phyloP scores from a whole-genome alignment of 2,113 vertebrate genomes.

The Pelecanoides urinatrix region DNA sequence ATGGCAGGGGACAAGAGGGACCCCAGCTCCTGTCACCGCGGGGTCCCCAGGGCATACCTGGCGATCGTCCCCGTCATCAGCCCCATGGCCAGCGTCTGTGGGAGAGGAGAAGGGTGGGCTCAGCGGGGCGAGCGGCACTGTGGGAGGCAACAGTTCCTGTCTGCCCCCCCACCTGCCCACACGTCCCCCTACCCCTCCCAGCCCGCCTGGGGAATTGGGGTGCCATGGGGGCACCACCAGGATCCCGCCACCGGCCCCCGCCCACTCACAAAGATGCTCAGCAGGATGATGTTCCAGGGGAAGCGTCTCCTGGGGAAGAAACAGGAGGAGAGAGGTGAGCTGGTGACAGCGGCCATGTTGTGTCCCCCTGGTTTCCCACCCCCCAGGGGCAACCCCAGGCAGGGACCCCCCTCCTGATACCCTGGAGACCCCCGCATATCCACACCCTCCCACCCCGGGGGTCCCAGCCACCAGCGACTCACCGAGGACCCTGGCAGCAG shows the following conservation, averaged over 20 bases:
- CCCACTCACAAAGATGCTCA: constrained; percentile 88
- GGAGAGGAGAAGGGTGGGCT: not conserved
- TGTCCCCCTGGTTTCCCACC: not conserved
- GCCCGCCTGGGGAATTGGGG: not conserved
- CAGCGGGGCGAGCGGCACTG: rapidly evolving
- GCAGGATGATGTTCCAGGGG: constrained; percentile 90
- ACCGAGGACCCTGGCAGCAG: constrained; percentile 92
- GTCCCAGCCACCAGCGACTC: constrained; percentile 43
- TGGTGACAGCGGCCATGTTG: rapidly evolving
- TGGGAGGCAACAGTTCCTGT: too few species aligned
- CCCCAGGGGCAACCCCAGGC: not conserved
- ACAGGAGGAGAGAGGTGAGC: not conserved
- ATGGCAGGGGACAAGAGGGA: rapidly evolving
- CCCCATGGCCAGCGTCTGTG: constrained; percentile 89
- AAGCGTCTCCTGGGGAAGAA: constrained; percentile 82
- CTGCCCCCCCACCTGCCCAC: not conserved
- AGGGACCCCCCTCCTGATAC: not conserved
- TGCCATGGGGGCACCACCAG: not conserved
- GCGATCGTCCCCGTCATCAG: constrained; percentile 90
- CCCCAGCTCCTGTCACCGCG: not conserved
- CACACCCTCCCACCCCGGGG: rapidly evolving
- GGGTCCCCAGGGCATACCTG: constrained; percentile 70
- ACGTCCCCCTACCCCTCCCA: not conserved
- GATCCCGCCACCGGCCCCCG: not conserved
- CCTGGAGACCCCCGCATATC: not conserved